Conservation (phyloP, 2,797 vertebrate genomes). For the Otus scops region DNA sequence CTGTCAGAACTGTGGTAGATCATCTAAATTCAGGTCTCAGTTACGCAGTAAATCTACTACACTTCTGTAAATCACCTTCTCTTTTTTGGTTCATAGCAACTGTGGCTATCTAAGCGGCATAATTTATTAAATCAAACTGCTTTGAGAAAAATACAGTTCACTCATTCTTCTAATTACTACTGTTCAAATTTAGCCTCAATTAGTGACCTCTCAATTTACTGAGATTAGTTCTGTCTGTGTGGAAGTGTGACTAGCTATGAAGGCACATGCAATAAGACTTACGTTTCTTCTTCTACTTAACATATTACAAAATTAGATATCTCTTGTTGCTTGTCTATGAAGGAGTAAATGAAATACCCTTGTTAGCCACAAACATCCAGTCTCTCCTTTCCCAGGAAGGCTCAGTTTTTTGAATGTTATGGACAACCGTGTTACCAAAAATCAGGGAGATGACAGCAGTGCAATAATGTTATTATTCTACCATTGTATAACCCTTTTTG, state of each 20-base stretch:
- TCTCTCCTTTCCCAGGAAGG: not conserved
- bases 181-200: conserved; percentile 14
- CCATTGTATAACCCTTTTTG: not conserved
- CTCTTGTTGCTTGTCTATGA: not conserved
- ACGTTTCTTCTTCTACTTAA: not conserved
- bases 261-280: not conserved
- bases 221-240: conserved; percentile 16
- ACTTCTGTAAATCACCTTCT: conserved; percentile 9
- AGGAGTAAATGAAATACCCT: not conserved
- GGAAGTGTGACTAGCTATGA: not conserved
- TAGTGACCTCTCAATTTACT: conserved; percentile 12
- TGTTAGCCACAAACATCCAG: not conserved
- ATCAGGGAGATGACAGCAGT: not conserved
- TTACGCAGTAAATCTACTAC: not conserved
- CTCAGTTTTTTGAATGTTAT: not conserved
- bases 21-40: not conserved
- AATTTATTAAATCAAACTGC: conserved; percentile 33
- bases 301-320: not conserved
- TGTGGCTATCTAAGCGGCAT: not conserved
- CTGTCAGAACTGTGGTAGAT: not conserved
- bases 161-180: conserved; percentile 15
- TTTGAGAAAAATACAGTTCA: conserved; percentile 10
- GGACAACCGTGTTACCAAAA: not conserved
- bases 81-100: not conserved
- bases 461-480: not conserved